Percentiles rank a stretch among this genome's conserved stretches.
These are phyloP conservation scores for Drosophila ezoana DNA, from an alignment of 2,888 invertebrate species.

Conservation along the genomic window DNA sequence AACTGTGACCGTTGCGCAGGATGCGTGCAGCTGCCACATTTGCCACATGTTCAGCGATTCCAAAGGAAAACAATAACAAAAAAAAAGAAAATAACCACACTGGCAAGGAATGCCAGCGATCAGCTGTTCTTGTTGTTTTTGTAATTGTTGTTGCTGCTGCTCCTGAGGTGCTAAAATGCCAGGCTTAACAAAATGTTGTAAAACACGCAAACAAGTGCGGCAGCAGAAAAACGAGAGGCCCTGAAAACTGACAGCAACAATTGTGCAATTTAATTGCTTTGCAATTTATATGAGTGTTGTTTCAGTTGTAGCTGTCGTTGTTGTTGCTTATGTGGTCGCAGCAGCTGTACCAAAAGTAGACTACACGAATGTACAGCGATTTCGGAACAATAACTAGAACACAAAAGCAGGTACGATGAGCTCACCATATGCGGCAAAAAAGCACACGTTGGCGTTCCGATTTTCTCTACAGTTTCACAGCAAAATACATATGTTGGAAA, in stretches of 20 bases:
- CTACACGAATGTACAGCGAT: constrained; percentile 33
- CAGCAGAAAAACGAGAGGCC: constrained; percentile 6
- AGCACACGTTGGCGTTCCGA: background rate
- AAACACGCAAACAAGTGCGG: constrained; percentile 54
- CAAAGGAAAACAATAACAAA: constrained; percentile 3
- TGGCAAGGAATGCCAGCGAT: constrained; percentile 33
- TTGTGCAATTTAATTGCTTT: constrained; percentile 62
- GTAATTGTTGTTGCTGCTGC: constrained; percentile 8
- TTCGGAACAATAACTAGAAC: constrained; percentile 4
- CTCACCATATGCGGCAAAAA: background rate
- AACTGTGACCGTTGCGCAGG: background rate
- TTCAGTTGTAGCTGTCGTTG: constrained; percentile 15
- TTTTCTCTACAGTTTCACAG: background rate
- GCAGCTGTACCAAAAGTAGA: constrained; percentile 48
- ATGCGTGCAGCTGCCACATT: constrained; percentile 63
- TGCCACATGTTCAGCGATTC: constrained; percentile 46
- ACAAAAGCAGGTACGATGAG: constrained; percentile 4
- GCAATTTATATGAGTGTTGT: constrained; percentile 52
- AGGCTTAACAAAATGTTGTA: constrained; percentile 63
- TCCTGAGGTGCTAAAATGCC: constrained; percentile 65
- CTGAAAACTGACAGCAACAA: constrained; percentile 41
- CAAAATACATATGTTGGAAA: too few relatives aligned
- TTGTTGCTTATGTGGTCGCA: constrained; percentile 19
- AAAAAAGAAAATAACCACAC: constrained; percentile 6
- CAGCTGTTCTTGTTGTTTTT: constrained; percentile 19